Evolutionary conservation across 1,140 invertebrate species (phyloP), one percentile per base, ranked within the genome.

Genomic region (Conopomorpha cramerella): DNA sequence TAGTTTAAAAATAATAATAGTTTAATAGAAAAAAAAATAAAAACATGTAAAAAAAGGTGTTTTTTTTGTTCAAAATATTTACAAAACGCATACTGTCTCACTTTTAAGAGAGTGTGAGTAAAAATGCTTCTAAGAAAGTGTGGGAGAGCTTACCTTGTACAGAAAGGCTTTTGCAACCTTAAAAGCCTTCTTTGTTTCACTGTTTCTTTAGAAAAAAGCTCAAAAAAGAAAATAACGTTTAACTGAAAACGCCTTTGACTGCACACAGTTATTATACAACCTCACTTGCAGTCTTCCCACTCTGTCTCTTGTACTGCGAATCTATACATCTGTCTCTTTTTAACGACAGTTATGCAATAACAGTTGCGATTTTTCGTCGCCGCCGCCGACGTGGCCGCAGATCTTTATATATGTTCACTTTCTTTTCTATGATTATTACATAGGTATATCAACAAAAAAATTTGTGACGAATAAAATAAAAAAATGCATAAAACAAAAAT

Each of bases 291-390:
- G 63, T 23, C n/a, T 34, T 36, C 39, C 4, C 37, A 18, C 51
- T 58, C 61, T 52, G 46, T 51, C 68, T 51, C 37, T 46, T 46
- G 58, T 10, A 37, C 30, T 36, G 39, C 34, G 36, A 25, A 25
- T 38, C 27, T 34, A 26, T 48, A 38, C 39, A 25, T 34, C 39
- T 39, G 33, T 66, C 65, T 55, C 55, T 31, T 19, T 68, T 52
- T 44, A 16, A 59, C 30, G 48, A 66, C 63, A 63, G 65, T 74
- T 74, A 74, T 74, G 58, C 59, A 72, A 74, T 71, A 71, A 74
- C 65, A 63, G 65, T 67, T 55, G 58, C 66, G 61, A 70, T 71
- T 74, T 71, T 70, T 67, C 60, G 60, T 39, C 44, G 37, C 36
- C 39, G 41, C 60, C 60, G 56, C 58, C 55, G 63, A 66, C 41